phyloP scores from a whole-genome alignment of 53 echinoderm and acorn worm genomes.

The Echinometra lucunter region DNA sequence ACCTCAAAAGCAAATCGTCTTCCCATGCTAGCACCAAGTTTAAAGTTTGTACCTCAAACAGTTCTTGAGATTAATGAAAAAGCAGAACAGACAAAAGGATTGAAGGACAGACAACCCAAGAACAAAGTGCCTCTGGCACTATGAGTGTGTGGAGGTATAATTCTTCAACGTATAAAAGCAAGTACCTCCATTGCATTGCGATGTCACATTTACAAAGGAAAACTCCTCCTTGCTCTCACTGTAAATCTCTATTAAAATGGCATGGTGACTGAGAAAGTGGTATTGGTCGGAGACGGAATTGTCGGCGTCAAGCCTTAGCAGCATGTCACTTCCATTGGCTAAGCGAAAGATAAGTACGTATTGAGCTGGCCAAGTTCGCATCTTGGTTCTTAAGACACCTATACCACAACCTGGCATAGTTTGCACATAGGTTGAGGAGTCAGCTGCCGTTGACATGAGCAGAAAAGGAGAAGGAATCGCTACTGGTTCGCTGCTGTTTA shows the following conservation, averaged over 20 bases:
- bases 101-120: too few relatives aligned
- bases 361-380: background rate
- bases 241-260: background rate
- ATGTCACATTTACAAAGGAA: background rate
- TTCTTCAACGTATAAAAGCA: background rate
- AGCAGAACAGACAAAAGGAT: too few relatives aligned
- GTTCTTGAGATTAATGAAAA: too few relatives aligned
- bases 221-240: too few relatives aligned
- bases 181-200: background rate
- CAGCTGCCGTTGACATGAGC: background rate
- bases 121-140: too few relatives aligned
- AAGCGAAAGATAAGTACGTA: background rate
- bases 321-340: background rate
- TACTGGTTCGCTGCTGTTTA: background rate
- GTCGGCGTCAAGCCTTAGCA: background rate
- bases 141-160: too few relatives aligned
- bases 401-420: background rate
- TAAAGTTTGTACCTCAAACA: too few relatives aligned
- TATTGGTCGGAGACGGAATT: background rate
- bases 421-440: background rate
- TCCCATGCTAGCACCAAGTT: too few relatives aligned
- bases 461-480: background rate
- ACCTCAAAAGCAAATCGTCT: too few relatives aligned
- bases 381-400: background rate
- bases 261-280: background rate